Conservation (phyloP, 2,888 invertebrate species). For the Tenodera sinensis region DNA sequence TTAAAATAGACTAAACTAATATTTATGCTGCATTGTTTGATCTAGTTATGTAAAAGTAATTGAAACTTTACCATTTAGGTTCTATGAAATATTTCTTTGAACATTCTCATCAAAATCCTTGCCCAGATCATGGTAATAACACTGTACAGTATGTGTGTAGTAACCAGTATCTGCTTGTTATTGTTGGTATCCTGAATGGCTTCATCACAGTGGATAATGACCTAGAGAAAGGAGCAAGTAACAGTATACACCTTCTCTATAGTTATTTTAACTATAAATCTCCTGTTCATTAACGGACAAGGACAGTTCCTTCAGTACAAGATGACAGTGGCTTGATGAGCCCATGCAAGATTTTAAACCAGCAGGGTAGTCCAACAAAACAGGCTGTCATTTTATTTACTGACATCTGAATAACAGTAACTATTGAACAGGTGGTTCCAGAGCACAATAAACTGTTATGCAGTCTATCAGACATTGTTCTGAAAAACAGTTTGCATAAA, state of each 20-base stretch:
- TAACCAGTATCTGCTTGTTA: background rate
- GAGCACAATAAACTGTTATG: background rate
- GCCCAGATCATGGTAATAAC: background rate
- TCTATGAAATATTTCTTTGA: background rate
- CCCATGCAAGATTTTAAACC: background rate
- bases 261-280: background rate
- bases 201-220: background rate
- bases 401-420: background rate
- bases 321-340: background rate
- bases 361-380: background rate
- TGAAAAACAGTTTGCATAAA: background rate
- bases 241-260: background rate
- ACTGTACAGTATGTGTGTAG: background rate
- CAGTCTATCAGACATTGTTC: background rate
- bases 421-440: background rate
- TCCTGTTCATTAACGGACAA: background rate
- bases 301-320: background rate
- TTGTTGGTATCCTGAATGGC: background rate
- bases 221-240: background rate
- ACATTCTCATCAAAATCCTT: background rate
- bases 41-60: too few relatives aligned
- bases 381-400: background rate
- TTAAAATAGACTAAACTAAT: too few relatives aligned
- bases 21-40: too few relatives aligned
- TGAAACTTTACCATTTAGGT: too few relatives aligned